Conservation (phyloP, 2,113 vertebrate species). For the Cathartes aura region DNA sequence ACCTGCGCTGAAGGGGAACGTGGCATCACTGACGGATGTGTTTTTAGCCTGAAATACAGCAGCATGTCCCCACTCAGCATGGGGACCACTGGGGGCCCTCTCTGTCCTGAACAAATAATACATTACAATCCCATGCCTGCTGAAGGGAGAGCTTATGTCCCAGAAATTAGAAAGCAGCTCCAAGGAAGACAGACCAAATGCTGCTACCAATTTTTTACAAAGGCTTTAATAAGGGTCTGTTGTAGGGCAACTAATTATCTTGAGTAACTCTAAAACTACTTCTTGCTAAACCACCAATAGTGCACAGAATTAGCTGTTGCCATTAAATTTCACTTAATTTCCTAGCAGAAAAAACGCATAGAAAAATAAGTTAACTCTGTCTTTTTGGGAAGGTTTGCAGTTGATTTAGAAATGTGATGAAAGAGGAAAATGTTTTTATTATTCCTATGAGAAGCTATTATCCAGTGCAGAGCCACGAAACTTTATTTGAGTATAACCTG, state of each 20-base stretch:
- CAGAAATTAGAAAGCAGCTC: not conserved
- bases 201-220: not conserved
- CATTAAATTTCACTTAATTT: conserved; percentile 22
- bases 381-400: not conserved
- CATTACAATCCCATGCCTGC: not conserved
- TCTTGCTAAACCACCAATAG: not conserved
- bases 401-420: not conserved
- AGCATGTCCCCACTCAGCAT: not conserved
- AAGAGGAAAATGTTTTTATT: conserved; percentile 55
- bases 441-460: conserved; percentile 38
- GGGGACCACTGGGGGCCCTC: not conserved
- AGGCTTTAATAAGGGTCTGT: not conserved
- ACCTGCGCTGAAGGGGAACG: not conserved
- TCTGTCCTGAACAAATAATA: not conserved
- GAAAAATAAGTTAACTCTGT: not conserved
- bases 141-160: not conserved
- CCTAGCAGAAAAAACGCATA: not conserved
- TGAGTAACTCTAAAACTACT: not conserved
- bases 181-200: not conserved
- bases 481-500: conserved; percentile 20
- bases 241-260: not conserved
- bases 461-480: not conserved
- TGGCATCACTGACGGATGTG: not conserved
- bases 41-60: not conserved
- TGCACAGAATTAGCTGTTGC: not conserved